Percentiles rank a stretch among this genome's conserved stretches.
Conservation (phyloP, 2,797 vertebrate species). For the Eidolon dupreanum region DNA sequence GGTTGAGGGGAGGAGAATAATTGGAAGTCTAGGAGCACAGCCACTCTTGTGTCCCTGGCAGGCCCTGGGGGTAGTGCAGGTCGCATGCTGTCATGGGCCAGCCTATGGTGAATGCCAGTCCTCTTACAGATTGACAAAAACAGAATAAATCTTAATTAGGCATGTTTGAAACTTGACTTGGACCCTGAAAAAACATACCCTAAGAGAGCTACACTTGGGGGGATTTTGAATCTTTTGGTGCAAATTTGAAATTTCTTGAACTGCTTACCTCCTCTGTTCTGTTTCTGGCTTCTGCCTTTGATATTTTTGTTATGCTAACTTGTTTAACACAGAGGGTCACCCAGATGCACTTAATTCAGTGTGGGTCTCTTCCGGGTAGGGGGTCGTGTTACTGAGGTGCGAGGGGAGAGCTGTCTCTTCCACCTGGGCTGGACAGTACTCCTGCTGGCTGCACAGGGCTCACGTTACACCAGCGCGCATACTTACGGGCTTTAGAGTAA, state of each 20-base stretch:
- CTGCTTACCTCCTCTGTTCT: not conserved
- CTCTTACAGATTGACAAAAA: not conserved
- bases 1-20: not conserved
- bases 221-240: not conserved
- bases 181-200: not conserved
- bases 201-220: not conserved
- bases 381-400: not conserved
- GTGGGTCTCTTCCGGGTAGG: not conserved
- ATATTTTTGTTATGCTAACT: not conserved
- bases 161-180: not conserved
- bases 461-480: not conserved
- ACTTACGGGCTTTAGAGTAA: rapidly evolving
- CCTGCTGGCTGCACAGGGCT: rapidly evolving
- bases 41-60: rapidly evolving
- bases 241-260: not conserved
- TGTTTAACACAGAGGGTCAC: not conserved
- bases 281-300: not conserved
- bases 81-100: not conserved
- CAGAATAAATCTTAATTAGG: not conserved
- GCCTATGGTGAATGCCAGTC: not conserved
- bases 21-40: not conserved
- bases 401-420: not conserved
- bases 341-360: not conserved
- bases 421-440: not conserved
- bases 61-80: rapidly evolving